A percentile compares a stretch with the other conserved stretches of the same genome.
Evolutionary conservation across 2,888 invertebrate genomes (phyloP).

Genomic region (Gymnoscelis rufifasciata): DNA sequence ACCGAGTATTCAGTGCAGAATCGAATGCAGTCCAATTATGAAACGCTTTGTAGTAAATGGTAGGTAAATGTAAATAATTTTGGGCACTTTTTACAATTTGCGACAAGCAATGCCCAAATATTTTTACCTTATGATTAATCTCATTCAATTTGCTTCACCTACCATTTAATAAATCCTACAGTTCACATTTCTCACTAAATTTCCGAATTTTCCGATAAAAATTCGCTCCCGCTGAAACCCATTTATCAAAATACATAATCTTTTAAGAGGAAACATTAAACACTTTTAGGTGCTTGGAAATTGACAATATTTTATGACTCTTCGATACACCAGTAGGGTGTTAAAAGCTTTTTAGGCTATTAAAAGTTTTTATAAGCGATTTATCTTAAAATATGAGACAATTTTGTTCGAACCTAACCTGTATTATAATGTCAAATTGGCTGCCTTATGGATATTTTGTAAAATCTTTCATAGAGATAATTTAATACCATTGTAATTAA

Average conservation of each 20-base stretch:
- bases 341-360: conserved; percentile 31
- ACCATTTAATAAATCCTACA: conserved; percentile 7
- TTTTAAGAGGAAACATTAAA: conserved; percentile 26
- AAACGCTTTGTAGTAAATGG: too few species aligned
- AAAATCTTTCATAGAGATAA: too few species aligned
- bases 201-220: conserved; percentile 23
- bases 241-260: conserved; percentile 28
- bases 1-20: too few species aligned
- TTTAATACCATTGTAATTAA: background rate
- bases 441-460: too few species aligned
- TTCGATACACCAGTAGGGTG: conserved; percentile 30
- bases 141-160: conserved; percentile 5
- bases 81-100: too few species aligned
- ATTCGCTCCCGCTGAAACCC: conserved; percentile 19
- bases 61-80: too few species aligned
- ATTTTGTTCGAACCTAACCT: conserved; percentile 21
- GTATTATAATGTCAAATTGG: conserved; percentile 14
- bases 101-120: too few species aligned
- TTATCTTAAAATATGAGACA: conserved; percentile 28
- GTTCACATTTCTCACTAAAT: conserved; percentile 18
- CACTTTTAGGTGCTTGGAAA: conserved; percentile 27
- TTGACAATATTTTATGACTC: conserved; percentile 31
- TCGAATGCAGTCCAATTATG: too few species aligned
- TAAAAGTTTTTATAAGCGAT: conserved; percentile 28
- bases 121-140: conserved; percentile 3